phyloP scores from a whole-genome alignment of 2,797 vertebrate genomes.

The Anas georgica region DNA sequence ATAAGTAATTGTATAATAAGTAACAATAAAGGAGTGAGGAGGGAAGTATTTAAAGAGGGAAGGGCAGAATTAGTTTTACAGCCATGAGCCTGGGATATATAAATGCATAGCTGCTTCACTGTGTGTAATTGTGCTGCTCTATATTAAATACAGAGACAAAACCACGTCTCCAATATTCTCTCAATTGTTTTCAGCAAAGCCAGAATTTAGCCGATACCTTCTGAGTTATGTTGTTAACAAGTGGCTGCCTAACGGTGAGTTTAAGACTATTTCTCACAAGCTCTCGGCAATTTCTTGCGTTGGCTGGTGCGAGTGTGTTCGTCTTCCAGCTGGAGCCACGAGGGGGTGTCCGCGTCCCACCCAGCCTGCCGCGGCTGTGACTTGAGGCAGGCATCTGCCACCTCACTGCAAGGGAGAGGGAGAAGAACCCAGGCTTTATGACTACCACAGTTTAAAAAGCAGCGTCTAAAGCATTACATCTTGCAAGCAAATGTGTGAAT shows the following conservation, averaged over 20 bases:
- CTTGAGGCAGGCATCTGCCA: neutral
- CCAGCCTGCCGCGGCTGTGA: neutral
- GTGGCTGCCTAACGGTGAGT: neutral
- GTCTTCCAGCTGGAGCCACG: neutral
- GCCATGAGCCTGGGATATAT: neutral
- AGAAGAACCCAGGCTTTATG: neutral
- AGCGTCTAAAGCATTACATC: neutral
- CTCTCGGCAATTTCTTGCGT: neutral
- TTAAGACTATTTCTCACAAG: neutral
- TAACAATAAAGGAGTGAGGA: neutral
- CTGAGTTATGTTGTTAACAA: neutral
- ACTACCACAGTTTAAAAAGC: neutral
- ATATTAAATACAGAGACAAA: neutral
- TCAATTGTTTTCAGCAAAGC: neutral
- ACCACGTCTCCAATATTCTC: neutral
- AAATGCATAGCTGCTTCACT: neutral
- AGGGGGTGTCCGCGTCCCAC: slow-evolving; percentile 4
- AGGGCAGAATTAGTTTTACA: neutral
- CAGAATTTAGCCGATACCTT: neutral
- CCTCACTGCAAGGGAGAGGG: neutral
- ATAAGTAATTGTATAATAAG: neutral
- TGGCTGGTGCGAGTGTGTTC: neutral
- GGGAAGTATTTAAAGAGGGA: neutral
- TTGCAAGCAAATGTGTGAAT: neutral
- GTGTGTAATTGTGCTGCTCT: neutral